Base-by-base conservation (phyloP, 2,797 vertebrate species). In the Muraenolepis orangiensis region DNA sequence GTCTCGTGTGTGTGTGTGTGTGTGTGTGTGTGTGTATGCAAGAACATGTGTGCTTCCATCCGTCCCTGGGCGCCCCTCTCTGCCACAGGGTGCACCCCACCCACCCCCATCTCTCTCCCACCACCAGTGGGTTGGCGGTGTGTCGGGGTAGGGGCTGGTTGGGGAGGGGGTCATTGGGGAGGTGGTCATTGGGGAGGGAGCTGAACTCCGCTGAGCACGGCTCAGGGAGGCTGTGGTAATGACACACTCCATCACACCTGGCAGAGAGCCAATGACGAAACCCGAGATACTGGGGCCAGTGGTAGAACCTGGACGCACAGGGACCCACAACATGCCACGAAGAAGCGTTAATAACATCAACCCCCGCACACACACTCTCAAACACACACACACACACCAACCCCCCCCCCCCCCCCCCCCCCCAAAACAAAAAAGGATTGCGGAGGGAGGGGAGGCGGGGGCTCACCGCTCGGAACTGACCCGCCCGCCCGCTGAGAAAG, bases 191-290 rank as follows among this genome's bases (percentile, higher is more conserved):
- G 30, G n/a, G 40, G 40, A 14, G 46, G 20, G 78, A 73, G 76
- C 38, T 40, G 75, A 69, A 74, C 77, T 76, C 82, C 6, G 73
- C 77, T 76, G 82, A 78, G 84, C 71, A 66, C 11, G 5, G 81
- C 14, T 67, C 76, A 72, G 73, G 76, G 84, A 72, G 75, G 73
- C 71, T 73, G 51, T 57, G 10, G 78, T 86, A 87, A 90, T 81
- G 85, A 85, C 81, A 85, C 81, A 79, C 87, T 91, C 81, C 75
- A 86, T 91, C 86, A 86, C 81, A 69, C 51, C 77, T 76, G 75
- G 84, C 74, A 80, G 72, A 10, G 82, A 61, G 71, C 38, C 72
- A 69, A 71, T 14, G 73, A 20, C 11, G 12, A 71, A 75, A 76
- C 7, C 31, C 38, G 18, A n/a, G n/a, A n/a, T n/a, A n/a, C 69